Conservation (phyloP, 2,888 invertebrate genomes). For the Lasius platythorax region DNA sequence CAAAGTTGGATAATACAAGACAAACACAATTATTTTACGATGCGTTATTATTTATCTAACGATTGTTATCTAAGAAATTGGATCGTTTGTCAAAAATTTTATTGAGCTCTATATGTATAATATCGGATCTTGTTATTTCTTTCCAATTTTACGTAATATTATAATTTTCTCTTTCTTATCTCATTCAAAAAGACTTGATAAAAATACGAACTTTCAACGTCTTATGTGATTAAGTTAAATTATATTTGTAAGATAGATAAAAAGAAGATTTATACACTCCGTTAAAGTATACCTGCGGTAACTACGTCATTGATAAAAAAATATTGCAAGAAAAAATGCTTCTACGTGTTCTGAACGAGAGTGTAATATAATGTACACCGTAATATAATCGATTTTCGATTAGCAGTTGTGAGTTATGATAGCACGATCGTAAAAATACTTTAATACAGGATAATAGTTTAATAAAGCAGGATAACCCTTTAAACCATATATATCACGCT, state of each 20-base stretch:
- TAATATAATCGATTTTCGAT: constrained; percentile 26
- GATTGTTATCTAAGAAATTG: not conserved
- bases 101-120: not conserved
- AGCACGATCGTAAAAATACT: not conserved
- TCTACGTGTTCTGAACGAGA: not conserved
- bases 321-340: not conserved
- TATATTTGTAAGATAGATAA: not conserved
- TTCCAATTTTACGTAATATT: not conserved
- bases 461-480: not conserved
- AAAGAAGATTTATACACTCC: not conserved
- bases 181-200: not conserved
- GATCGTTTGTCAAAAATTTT: not conserved
- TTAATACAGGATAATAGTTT: constrained; percentile 1
- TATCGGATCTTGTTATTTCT: not conserved
- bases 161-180: constrained; percentile 3
- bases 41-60: not conserved
- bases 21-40: not conserved
- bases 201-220: not conserved
- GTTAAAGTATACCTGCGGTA: not conserved
- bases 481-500: not conserved
- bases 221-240: constrained; percentile 11
- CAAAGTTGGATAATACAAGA: not conserved
- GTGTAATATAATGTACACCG: not conserved
- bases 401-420: not conserved
- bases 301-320: not conserved